Base-by-base conservation (phyloP, 2,888 invertebrate species). In the Conistra vaccinii region DNA sequence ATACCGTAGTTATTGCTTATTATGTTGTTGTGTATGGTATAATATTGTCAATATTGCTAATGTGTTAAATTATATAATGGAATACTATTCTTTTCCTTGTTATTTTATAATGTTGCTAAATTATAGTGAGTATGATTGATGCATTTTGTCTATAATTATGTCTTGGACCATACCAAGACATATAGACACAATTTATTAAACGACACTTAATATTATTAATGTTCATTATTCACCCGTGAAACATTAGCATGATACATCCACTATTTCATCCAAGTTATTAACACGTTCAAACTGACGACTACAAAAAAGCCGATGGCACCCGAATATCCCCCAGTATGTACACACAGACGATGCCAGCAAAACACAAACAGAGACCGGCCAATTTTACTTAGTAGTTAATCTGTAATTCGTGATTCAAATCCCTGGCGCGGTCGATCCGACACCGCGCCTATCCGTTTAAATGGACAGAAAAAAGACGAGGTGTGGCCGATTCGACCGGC, bases 381-480 rank as follows among this genome's bases (percentile, higher is more conserved):
- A 90, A 92, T 93, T 92, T 91, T 90, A 89, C 92, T 93, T 91
- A 91, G 92, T 89, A 91, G 91, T 91, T 93, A 93, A 94, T 94
- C 92, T 92, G 89, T 93, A 92, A 93, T 92, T 91, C 92, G 91
- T 92, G 93, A 92, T 93, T 90, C 89, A 88, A 89, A 90, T 90
- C 91, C 87, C 91, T 87, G 73, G 78, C 83, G 88, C 86, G 88
- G 88, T 87, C 87, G 85, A 88, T 85, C 89, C 90, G 91, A 91
- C 90, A 93, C 93, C 92, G 92, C 91, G 92, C 93, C 93, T 92
- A 93, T 93, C 86, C 90, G 88, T 92, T 92, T 91, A 92, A 93
- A 93, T 91, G 91, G 92, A 89, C 91, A 91, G 91, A 90, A 92
- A 94, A 93, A 91, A 88, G 77, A 87, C 90, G 88, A 92, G 92